Base-by-base conservation (phyloP, 1,140 invertebrate genomes). In the Geopemphigus sp. region DNA sequence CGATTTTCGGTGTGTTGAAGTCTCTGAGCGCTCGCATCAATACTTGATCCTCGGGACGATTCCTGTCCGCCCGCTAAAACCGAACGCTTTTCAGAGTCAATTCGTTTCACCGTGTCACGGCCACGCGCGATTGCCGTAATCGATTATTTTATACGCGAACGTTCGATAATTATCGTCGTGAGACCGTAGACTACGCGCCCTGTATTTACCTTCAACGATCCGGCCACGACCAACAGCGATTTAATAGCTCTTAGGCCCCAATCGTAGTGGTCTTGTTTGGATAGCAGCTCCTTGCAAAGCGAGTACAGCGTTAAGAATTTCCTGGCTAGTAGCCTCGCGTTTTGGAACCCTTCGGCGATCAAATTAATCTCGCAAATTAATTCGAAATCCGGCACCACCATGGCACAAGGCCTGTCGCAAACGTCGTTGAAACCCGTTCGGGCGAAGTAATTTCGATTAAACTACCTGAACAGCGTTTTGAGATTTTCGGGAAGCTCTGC, bases 191-290 rank as follows among this genome's bases (percentile, higher is more conserved):
- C 12, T 50, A n/a, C n/a, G n/a, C n/a, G n/a, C n/a, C n/a, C n/a
- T n/a, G n/a, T n/a, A n/a, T 50, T 50, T 50, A 90, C 89, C 85
- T 91, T 91, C 11, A 93, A 86, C 54, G 94, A 91, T 64, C 95
- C 95, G 82, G 95, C 95, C 10, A 97, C 94, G 0, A 96, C 94
- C 17, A 97, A 87, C 5, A 97, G 94, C 74, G 94, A 96, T 85
- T 97, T 97, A 80, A 97, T 96, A 61, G 95, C 95, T 83, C 95
- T 86, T 39, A 97, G 86, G 57, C 95, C 95, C 95, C 95, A 97
- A 88, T 97, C 95, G 83, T 97, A 97, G 85, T 97, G 95, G 85
- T 96, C 95, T 85, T 97, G 95, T 85, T 96, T 95, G 4, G 94
- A 96, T 1, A 97, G 86, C 63, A 96, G 85, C 84, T 96, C 95